These are phyloP conservation scores for Eidolon dupreanum DNA, from an alignment of 2,797 vertebrate species.

Conservation along the genomic window DNA sequence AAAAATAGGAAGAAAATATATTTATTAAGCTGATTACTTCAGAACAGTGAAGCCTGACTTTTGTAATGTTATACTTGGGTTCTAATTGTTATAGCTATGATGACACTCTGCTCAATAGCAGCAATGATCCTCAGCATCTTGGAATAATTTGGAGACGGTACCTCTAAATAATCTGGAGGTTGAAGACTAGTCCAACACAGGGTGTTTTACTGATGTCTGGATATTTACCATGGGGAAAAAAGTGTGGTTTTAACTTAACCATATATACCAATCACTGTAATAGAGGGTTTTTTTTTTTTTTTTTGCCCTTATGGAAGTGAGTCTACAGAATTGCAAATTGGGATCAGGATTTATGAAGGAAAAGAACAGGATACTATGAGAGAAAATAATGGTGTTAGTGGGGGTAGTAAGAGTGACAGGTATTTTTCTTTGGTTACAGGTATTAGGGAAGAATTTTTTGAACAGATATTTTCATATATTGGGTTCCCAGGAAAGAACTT, in stretches of 20 bases:
- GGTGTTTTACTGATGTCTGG: background rate
- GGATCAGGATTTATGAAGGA: background rate
- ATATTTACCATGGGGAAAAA: background rate
- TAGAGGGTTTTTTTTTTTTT: background rate
- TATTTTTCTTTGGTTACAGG: background rate
- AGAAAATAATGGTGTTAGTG: background rate
- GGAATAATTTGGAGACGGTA: background rate
- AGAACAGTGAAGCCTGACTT: background rate
- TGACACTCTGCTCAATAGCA: background rate
- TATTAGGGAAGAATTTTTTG: background rate
- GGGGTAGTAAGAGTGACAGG: background rate
- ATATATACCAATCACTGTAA: background rate
- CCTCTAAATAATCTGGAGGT: background rate
- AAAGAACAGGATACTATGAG: background rate
- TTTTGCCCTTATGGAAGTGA: background rate
- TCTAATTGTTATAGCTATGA: background rate
- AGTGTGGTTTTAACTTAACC: background rate
- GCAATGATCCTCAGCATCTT: background rate
- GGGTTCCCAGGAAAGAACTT: background rate
- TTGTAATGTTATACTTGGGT: background rate
- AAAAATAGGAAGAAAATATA: background rate
- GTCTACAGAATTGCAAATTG: background rate
- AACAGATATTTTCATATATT: background rate
- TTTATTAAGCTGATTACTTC: background rate
- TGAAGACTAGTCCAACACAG: background rate